Conservation (phyloP, 2,797 vertebrate species). For the Enteromius anoplus region DNA sequence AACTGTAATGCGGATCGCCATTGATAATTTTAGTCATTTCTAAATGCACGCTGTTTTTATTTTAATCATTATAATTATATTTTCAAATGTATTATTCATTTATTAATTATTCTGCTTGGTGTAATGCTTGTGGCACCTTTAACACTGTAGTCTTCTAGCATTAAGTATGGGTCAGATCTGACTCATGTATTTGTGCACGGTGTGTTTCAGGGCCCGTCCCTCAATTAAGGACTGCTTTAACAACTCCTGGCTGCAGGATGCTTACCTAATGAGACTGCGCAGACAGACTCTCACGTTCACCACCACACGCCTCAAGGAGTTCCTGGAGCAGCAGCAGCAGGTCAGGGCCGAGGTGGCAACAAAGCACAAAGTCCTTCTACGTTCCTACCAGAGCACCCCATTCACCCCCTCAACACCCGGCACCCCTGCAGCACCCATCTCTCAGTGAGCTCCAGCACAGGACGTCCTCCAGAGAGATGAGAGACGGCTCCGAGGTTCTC, state of each 20-base stretch:
- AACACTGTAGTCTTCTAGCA: background rate
- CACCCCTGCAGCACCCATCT: constrained; percentile 71
- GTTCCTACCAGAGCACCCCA: constrained; percentile 89
- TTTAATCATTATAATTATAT: background rate
- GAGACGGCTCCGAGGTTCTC: constrained; percentile 61
- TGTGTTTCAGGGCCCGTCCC: constrained; percentile 87
- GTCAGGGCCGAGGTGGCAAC: constrained; percentile 82
- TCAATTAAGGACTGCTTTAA: constrained; percentile 92
- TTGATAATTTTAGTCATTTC: background rate
- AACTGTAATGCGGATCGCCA: background rate
- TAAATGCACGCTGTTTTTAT: too few relatives aligned
- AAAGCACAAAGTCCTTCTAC: constrained; percentile 96
- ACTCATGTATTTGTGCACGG: background rate
- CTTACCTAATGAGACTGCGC: constrained; percentile 95
- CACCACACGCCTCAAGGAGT: constrained; percentile 95
- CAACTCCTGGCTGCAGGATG: constrained; percentile 96
- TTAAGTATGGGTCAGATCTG: background rate
- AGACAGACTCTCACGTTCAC: constrained; percentile 97
- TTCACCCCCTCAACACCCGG: constrained; percentile 72
- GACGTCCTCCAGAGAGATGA: constrained; percentile 43
- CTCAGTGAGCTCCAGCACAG: constrained; percentile 73
- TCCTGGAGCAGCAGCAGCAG: constrained; percentile 91
- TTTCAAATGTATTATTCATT: background rate
- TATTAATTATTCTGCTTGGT: background rate
- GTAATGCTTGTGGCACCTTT: background rate